phyloP scores from a whole-genome alignment of 2,888 invertebrate species.

The Trachelus iudaicus region DNA sequence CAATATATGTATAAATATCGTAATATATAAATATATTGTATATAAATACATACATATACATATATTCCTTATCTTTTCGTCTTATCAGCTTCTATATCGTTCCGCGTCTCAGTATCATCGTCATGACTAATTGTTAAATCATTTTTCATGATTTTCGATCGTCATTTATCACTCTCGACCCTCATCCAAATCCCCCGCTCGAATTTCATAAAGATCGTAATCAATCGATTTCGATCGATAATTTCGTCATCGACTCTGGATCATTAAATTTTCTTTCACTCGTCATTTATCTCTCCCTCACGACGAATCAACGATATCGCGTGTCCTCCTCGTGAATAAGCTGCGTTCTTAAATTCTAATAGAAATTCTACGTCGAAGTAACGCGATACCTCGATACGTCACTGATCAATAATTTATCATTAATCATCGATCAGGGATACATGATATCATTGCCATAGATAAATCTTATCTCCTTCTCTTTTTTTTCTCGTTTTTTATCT shows the following conservation, averaged over 20 bases:
- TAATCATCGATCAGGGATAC: slow-evolving; percentile 1
- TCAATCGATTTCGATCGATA: not conserved
- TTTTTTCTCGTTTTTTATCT: slow-evolving; percentile 3
- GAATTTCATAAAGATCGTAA: not conserved
- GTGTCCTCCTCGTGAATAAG: not conserved
- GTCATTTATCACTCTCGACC: too few relatives aligned
- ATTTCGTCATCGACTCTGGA: not conserved
- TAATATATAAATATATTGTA: slow-evolving; percentile 3
- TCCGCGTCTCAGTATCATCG: too few relatives aligned
- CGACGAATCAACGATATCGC: not conserved
- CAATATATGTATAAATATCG: not conserved
- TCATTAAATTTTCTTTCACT: slow-evolving; percentile 7
- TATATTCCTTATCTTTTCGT: not conserved
- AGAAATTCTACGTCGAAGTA: not conserved
- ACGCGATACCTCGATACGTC: not conserved
- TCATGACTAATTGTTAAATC: too few relatives aligned
- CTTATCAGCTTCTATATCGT: too few relatives aligned
- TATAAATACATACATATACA: slow-evolving; percentile 8
- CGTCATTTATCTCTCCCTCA: slow-evolving; percentile 1
- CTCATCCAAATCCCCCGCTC: too few relatives aligned
- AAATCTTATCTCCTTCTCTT: not conserved
- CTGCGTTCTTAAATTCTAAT: not conserved
- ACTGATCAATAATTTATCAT: slow-evolving; percentile 14
- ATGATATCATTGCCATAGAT: not conserved
- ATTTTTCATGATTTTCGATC: not conserved